Base-by-base conservation (phyloP, 2,113 vertebrate species). In the Eulacestoma nigropectus region DNA sequence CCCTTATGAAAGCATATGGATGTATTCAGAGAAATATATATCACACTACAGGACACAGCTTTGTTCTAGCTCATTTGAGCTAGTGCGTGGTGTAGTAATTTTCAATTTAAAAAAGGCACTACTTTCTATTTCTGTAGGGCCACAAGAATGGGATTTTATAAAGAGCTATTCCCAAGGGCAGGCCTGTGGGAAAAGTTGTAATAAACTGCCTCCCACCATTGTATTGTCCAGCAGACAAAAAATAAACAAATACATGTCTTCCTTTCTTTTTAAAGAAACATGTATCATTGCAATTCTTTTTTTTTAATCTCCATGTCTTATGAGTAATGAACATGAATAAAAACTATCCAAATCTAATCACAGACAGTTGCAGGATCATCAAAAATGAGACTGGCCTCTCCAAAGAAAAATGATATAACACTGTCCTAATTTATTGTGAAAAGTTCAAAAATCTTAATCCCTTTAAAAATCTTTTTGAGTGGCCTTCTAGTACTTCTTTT, bases 201-300 rank as follows among this genome's bases (percentile, higher is more conserved):
- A 68, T 91, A 96, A 95, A 94, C 82, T 92, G 91, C 94, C 97
- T 98, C 97, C 94, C 98, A 98, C 97, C 88, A 97, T 98, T 98
- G 97, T 98, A 47, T 97, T 98, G 93, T 88, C 52, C 96, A 87
- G 84, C 77, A 92, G 37, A 81, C 35, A 96, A 95, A 96, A 93
- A 93, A 95, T 92, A 97, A 97, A 97, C 95, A 97, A 97, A 89
- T 47, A 73, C 72, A 32, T 37, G 65, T 92, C 69, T 96, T 96
- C 95, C 96, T 96, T 95, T 97, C 56, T 93, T 93, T 96, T 95
- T 93, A 90, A 93, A 82, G 93, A 89, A 93, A 94, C 46, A 55
- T 7, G 52, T 82, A 86, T 83, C 32, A 23, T 63, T 77, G 32
- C 46, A 84, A 84, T 57, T 47, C 18, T 91, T 18, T 77, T 94